A percentile compares a stretch with the other conserved stretches of the same genome.
phyloP scores from a whole-genome alignment of 2,888 invertebrate genomes.

The Frankliniella intonsa region DNA sequence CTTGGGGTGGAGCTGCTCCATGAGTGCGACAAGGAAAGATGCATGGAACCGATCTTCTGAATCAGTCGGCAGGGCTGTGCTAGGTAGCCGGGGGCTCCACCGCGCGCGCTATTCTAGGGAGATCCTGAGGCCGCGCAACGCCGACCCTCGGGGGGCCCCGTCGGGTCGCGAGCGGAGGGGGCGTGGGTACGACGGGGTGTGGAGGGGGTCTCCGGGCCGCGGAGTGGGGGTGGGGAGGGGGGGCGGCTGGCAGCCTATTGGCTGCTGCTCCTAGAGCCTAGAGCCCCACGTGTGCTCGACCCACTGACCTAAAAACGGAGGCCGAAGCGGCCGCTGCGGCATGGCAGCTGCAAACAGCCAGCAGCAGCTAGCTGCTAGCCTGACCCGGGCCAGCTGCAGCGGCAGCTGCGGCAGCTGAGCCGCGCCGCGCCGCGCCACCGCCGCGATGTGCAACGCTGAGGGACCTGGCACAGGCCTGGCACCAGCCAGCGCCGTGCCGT shows the following conservation, averaged over 20 bases:
- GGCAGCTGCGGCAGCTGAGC: background rate
- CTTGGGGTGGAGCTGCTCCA: too few species aligned
- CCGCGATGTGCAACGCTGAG: too few species aligned
- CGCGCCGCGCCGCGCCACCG: too few species aligned
- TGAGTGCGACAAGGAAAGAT: too few species aligned
- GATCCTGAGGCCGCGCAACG: background rate
- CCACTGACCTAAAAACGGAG: slow-evolving; percentile 26
- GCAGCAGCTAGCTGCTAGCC: background rate
- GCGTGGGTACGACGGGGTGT: too few species aligned
- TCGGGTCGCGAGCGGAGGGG: background rate
- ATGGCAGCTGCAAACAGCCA: background rate
- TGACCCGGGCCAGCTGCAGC: background rate
- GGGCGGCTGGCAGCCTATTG: background rate
- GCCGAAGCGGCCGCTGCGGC: background rate
- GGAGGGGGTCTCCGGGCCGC: background rate
- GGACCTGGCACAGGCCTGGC: too few species aligned
- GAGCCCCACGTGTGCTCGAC: slow-evolving; percentile 3
- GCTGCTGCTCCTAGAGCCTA: slow-evolving; percentile 20
- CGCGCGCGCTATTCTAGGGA: slow-evolving; percentile 1
- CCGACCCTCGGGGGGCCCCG: background rate
- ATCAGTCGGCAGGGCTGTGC: too few species aligned
- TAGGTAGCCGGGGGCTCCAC: too few species aligned
- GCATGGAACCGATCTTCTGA: too few species aligned
- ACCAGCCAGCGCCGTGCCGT: too few species aligned
- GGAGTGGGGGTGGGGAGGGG: background rate